Evolutionary conservation across 2,888 invertebrate genomes (phyloP).

Genomic region (Margaritifera margaritifera): DNA sequence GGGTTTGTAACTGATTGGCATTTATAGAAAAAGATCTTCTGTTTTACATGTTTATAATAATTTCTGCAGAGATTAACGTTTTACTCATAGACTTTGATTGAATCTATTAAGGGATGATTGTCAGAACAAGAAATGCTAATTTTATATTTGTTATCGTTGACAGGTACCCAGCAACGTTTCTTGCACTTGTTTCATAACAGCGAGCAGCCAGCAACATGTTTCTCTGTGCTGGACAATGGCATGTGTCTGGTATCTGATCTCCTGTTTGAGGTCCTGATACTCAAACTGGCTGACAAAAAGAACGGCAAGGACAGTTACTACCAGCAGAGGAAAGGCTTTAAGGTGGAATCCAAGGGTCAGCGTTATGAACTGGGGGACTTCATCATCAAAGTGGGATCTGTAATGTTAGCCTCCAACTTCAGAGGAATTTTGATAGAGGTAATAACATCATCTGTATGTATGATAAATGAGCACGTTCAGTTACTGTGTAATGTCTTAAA

Average conservation of each 20-base stretch:
- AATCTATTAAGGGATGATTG: too few species aligned
- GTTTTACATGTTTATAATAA: too few species aligned
- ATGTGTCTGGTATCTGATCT: conserved; percentile 92
- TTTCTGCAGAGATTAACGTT: too few species aligned
- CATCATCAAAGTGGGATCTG: conserved; percentile 92
- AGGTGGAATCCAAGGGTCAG: conserved; percentile 86
- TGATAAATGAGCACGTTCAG: background rate
- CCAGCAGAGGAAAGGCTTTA: conserved; percentile 83
- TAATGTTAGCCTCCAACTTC: conserved; percentile 90
- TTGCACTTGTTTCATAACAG: conserved; percentile 96
- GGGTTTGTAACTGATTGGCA: too few species aligned
- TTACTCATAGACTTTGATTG: too few species aligned
- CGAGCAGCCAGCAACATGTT: conserved; percentile 94
- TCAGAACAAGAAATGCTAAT: too few species aligned
- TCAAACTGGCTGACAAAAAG: conserved; percentile 81
- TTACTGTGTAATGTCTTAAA: background rate
- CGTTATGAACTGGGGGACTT: conserved; percentile 84
- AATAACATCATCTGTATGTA: conserved; percentile 8
- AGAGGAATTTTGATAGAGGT: conserved; percentile 95
- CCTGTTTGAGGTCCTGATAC: conserved; percentile 90
- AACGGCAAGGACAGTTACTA: conserved; percentile 78
- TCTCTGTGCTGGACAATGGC: conserved; percentile 88
- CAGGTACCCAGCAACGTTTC: conserved; percentile 81
- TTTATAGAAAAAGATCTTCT: too few species aligned
- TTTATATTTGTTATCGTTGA: background rate